A percentile compares a stretch with the other conserved stretches of the same genome.
These are phyloP conservation scores for Trachymyrmex cornetzi DNA, from an alignment of 1,140 invertebrate species.

Conservation along the genomic window DNA sequence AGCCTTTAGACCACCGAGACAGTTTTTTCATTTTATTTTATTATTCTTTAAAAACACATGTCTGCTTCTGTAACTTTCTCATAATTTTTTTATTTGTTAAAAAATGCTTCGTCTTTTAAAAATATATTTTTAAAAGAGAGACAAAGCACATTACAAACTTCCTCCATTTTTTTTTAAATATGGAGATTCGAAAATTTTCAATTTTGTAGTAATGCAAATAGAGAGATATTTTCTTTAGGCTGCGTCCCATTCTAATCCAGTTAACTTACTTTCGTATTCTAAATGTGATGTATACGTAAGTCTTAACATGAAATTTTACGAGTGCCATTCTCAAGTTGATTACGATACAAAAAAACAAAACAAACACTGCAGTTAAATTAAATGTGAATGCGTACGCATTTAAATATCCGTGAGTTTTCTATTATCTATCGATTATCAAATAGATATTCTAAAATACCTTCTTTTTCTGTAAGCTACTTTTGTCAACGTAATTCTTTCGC, in stretches of 20 bases:
- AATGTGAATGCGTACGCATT: neutral
- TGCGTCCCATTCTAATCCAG: neutral
- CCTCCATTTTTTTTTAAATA: neutral
- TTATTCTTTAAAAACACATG: too few species aligned
- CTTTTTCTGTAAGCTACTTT: neutral
- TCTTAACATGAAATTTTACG: constrained; percentile 13
- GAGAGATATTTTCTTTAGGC: neutral
- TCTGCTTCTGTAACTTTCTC: too few species aligned
- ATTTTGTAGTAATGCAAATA: neutral
- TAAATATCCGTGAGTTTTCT: neutral
- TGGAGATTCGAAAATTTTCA: neutral
- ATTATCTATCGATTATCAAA: neutral
- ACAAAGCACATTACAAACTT: neutral
- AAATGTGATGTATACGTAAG: neutral
- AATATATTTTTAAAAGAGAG: neutral
- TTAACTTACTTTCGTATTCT: neutral
- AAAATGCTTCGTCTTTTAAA: neutral
- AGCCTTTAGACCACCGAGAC: too few species aligned
- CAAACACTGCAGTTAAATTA: neutral
- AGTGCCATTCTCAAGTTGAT: neutral
- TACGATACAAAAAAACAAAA: neutral
- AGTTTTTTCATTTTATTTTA: too few species aligned
- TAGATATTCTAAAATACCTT: neutral
- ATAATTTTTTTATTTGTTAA: too few species aligned
- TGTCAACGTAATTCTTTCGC: neutral